Conservation (phyloP, 1,140 invertebrate species). For the Augochlora pura region DNA sequence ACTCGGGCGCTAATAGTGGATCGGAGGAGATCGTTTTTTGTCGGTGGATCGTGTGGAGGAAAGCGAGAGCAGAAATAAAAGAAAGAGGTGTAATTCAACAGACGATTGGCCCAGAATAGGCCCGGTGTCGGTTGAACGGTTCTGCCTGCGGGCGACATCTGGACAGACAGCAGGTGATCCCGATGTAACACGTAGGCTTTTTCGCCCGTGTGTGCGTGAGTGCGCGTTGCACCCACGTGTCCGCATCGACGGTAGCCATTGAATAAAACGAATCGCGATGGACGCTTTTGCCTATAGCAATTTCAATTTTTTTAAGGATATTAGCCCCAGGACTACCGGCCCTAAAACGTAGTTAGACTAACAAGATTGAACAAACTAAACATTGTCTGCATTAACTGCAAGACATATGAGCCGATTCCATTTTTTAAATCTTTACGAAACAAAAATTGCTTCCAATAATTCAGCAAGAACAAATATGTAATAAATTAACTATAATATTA, state of each 20-base stretch:
- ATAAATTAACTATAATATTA: too few species aligned
- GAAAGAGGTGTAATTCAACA: conserved; percentile 28
- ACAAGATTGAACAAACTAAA: too few species aligned
- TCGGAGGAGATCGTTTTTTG: not conserved
- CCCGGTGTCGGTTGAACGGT: conserved; percentile 65
- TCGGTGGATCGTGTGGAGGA: conserved; percentile 14
- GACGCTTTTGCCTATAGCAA: not conserved
- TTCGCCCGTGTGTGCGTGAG: conserved; percentile 21
- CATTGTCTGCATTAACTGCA: too few species aligned
- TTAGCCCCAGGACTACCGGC: too few species aligned
- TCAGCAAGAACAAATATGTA: too few species aligned
- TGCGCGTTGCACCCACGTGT: conserved; percentile 69
- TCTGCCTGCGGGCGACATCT: conserved; percentile 70
- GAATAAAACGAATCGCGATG: conserved; percentile 36
- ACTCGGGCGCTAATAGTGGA: conserved; percentile 20
- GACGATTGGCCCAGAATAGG: conserved; percentile 53
- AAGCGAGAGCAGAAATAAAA: conserved; percentile 31
- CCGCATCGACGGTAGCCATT: conserved; percentile 36
- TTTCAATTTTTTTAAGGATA: too few species aligned
- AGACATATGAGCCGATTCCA: too few species aligned
- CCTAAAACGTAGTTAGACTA: too few species aligned
- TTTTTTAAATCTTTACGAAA: too few species aligned
- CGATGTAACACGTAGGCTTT: conserved; percentile 44
- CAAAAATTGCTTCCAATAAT: too few species aligned
- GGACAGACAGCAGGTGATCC: conserved; percentile 70